A percentile compares a stretch with the other conserved stretches of the same genome.
Conservation (phyloP, 1,140 invertebrate species). For the Atopsyche davidsoni region DNA sequence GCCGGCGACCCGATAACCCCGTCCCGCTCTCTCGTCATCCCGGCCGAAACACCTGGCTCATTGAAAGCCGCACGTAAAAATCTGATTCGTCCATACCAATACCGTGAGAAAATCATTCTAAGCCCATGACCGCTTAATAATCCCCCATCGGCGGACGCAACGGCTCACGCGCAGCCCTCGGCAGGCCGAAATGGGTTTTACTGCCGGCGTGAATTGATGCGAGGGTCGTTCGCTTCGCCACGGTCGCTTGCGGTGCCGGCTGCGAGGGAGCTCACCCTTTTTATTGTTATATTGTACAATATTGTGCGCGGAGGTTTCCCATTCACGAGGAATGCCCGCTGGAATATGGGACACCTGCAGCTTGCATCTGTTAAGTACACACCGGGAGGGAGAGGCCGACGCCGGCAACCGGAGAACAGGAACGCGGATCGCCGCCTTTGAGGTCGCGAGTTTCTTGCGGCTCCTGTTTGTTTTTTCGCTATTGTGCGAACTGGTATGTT, state of each 20-base stretch:
- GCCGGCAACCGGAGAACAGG: too few relatives aligned
- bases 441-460: too few relatives aligned
- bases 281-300: slow-evolving; percentile 29
- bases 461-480: too few relatives aligned
- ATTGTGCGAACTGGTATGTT: too few relatives aligned
- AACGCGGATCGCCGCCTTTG: too few relatives aligned
- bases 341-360: slow-evolving; percentile 27
- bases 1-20: not conserved
- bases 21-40: slow-evolving; percentile 1
- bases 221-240: not conserved
- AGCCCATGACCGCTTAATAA: slow-evolving; percentile 22
- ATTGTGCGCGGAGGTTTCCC: slow-evolving; percentile 23
- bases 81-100: slow-evolving; percentile 17
- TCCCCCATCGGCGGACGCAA: slow-evolving; percentile 3
- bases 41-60: slow-evolving; percentile 17
- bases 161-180: not conserved
- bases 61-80: slow-evolving; percentile 16
- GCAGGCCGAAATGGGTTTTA: slow-evolving; percentile 8
- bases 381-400: too few relatives aligned
- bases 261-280: slow-evolving; percentile 17
- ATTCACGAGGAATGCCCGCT: slow-evolving; percentile 20
- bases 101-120: slow-evolving; percentile 26
- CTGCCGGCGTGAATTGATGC: not conserved
- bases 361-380: slow-evolving; percentile 4
- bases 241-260: slow-evolving; percentile 1